Percentiles rank a stretch among this genome's conserved stretches.
These are phyloP conservation scores for Prunella himalayana DNA, from an alignment of 2,113 vertebrate genomes.

Conservation along the genomic window DNA sequence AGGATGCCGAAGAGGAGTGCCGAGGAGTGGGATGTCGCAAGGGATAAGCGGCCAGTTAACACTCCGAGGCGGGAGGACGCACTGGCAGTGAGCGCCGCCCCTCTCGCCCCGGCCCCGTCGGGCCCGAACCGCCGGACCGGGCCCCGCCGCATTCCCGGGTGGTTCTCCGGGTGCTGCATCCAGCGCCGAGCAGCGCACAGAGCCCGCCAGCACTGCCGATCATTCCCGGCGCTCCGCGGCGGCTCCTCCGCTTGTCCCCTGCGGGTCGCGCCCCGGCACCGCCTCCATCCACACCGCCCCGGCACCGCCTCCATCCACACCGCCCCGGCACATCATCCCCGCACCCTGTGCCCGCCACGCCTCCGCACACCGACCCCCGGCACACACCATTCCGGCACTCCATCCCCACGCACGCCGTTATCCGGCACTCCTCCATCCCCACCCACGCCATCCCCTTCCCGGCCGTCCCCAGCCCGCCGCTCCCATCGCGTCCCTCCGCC, in stretches of 20 bases:
- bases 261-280: neutral
- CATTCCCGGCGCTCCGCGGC: neutral
- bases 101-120: too few species aligned
- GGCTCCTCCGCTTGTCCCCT: neutral
- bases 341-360: accelerated
- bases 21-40: neutral
- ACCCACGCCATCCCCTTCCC: neutral
- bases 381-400: neutral
- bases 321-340: accelerated
- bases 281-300: neutral
- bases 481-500: neutral
- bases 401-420: neutral
- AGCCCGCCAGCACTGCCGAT: accelerated
- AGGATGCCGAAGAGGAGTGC: neutral
- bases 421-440: neutral
- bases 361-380: neutral
- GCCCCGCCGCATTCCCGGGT: accelerated
- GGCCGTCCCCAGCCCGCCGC: neutral
- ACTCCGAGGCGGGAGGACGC: too few species aligned
- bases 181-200: neutral
- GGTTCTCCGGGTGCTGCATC: accelerated
- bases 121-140: accelerated
- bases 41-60: neutral
- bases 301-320: neutral
- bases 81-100: accelerated